These are phyloP conservation scores for Bombus consobrinus DNA, from an alignment of 1,140 invertebrate genomes.

Conservation along the genomic window DNA sequence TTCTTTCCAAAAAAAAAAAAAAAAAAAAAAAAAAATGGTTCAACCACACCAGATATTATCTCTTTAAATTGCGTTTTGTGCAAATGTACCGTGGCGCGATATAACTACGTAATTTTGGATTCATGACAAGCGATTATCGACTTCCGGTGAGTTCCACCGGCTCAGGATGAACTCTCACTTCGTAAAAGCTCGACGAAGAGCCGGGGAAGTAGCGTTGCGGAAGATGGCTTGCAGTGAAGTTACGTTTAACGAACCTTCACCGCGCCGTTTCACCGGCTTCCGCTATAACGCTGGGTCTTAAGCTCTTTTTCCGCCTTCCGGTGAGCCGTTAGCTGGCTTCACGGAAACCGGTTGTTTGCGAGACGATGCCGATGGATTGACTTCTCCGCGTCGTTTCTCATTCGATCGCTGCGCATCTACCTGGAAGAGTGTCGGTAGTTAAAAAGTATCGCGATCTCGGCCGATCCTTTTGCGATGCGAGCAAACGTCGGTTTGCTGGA, in stretches of 20 bases:
- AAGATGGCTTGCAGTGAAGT: constrained; percentile 23
- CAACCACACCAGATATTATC: constrained; percentile 18
- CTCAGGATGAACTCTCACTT: constrained; percentile 5
- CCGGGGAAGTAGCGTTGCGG: background rate
- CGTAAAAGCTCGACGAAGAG: background rate
- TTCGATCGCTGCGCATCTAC: background rate
- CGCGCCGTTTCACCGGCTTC: constrained; percentile 28
- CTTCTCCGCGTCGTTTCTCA: background rate
- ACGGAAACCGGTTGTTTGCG: background rate
- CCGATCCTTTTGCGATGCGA: background rate
- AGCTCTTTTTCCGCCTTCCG: constrained; percentile 24
- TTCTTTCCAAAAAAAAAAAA: background rate
- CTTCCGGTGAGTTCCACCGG: constrained; percentile 14
- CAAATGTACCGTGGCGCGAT: constrained; percentile 24
- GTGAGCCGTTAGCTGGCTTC: background rate
- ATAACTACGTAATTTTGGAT: constrained; percentile 41
- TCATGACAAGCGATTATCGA: constrained; percentile 49
- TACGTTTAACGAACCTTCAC: constrained; percentile 47
- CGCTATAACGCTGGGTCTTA: constrained; percentile 27
- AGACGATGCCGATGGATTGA: constrained; percentile 20
- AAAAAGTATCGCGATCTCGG: background rate
- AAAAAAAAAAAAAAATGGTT: background rate
- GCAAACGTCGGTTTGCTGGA: background rate
- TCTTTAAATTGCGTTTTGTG: background rate
- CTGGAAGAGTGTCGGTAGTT: background rate